A percentile compares a stretch with the other conserved stretches of the same genome.
These are phyloP conservation scores for Bovichtus variegatus DNA, from an alignment of 2,797 vertebrate genomes.

Conservation along the genomic window DNA sequence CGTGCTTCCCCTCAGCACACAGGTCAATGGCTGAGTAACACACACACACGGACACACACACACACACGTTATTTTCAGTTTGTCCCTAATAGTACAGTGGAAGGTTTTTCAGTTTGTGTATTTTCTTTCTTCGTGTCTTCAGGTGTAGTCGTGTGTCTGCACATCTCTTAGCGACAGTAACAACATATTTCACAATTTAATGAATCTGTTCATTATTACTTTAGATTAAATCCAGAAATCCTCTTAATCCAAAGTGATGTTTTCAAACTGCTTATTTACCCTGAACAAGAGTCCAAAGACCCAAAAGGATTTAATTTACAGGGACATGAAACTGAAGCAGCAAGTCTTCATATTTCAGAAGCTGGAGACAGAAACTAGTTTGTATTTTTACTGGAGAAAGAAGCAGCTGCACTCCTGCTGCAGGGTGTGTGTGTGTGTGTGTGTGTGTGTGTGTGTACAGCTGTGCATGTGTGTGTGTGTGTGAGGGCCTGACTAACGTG, in stretches of 20 bases:
- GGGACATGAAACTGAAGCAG: no score
- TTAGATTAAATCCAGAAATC: not conserved
- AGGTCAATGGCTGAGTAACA: constrained; percentile 85
- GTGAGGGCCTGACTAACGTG: constrained; percentile 60
- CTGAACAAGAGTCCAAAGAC: not conserved
- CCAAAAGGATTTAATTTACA: not conserved
- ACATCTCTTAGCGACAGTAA: no score
- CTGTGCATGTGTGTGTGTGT: not conserved
- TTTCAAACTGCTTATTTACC: not conserved
- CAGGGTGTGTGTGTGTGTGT: not conserved
- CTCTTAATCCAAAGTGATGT: not conserved
- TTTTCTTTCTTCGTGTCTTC: not conserved
- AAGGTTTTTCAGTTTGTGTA: no score
- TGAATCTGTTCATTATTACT: not conserved
- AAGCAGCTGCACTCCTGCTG: not conserved
- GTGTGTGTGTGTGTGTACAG: not conserved
- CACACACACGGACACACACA: constrained; percentile 44
- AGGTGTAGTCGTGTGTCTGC: no score
- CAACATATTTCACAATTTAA: no score
- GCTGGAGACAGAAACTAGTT: not conserved
- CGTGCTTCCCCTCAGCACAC: constrained; percentile 87
- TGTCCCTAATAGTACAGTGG: not conserved
- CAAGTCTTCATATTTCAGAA: not conserved
- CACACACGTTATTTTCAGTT: constrained; percentile 68
- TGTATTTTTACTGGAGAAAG: not conserved